Conservation (phyloP, 2,797 vertebrate species). For the Arctocebus calabarensis region DNA sequence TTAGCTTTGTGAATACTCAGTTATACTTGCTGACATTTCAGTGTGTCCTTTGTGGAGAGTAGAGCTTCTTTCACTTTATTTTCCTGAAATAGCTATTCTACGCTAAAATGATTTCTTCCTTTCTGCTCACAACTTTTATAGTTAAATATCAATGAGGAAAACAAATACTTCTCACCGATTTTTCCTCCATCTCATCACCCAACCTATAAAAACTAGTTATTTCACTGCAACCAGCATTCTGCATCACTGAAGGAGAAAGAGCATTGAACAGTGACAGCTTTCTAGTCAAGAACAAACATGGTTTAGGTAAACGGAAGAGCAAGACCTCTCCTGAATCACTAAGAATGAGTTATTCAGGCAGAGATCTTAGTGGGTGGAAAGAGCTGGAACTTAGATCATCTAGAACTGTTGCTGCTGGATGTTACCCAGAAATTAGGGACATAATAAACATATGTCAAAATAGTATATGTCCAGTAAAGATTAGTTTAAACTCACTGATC, state of each 20-base stretch:
- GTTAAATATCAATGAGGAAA: conserved; percentile 44
- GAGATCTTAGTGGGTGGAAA: background rate
- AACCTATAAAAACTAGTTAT: conserved; percentile 2
- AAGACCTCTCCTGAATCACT: background rate
- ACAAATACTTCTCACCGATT: background rate
- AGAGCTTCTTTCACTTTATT: background rate
- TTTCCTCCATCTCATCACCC: background rate
- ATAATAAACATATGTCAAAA: background rate
- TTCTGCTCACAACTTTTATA: background rate
- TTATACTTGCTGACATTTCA: conserved; percentile 39
- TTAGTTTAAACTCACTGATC: background rate
- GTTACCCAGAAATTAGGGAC: background rate
- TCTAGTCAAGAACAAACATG: background rate
- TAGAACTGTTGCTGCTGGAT: background rate
- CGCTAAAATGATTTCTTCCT: background rate
- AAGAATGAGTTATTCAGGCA: background rate
- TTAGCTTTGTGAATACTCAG: background rate
- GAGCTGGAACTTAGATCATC: background rate
- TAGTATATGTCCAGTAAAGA: background rate
- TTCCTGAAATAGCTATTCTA: background rate
- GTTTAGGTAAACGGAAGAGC: background rate
- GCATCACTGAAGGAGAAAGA: background rate
- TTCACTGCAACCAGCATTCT: background rate
- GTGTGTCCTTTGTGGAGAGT: background rate
- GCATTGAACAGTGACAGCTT: background rate